Percentiles rank a stretch among this genome's conserved stretches.
These are phyloP conservation scores for Felis chaus DNA, from an alignment of 2,113 vertebrate genomes.

Conservation along the genomic window DNA sequence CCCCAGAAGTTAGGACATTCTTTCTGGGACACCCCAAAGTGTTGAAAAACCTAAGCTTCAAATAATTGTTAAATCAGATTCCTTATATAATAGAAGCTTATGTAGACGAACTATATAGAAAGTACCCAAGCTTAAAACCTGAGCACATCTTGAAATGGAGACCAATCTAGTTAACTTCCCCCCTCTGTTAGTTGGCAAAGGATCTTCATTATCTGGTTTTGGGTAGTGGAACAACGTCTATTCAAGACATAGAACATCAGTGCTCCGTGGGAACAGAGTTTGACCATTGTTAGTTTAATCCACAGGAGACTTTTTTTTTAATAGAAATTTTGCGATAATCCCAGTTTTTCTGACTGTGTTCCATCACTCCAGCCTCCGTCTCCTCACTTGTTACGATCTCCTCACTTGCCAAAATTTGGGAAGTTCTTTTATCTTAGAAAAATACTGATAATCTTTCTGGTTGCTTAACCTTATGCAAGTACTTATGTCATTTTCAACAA, in stretches of 20 bases:
- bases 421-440: not conserved
- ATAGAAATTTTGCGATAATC: not conserved
- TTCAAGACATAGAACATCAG: not conserved
- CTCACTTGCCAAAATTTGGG: not conserved
- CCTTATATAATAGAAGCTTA: not conserved
- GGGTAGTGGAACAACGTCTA: not conserved
- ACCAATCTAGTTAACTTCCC: not conserved
- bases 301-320: not conserved
- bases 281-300: not conserved
- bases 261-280: not conserved
- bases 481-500: conserved; percentile 13
- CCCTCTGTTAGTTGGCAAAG: not conserved
- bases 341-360: not conserved
- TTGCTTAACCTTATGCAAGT: not conserved
- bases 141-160: not conserved
- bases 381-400: not conserved
- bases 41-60: not conserved
- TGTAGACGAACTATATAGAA: not conserved
- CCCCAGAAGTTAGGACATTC: not conserved
- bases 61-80: not conserved
- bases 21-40: not conserved
- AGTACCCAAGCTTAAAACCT: not conserved
- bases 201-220: not conserved
- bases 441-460: not conserved
- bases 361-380: too few species aligned